Evolutionary conservation across 2,797 vertebrate species (phyloP).

Genomic region (Lophotriccus pileatus): DNA sequence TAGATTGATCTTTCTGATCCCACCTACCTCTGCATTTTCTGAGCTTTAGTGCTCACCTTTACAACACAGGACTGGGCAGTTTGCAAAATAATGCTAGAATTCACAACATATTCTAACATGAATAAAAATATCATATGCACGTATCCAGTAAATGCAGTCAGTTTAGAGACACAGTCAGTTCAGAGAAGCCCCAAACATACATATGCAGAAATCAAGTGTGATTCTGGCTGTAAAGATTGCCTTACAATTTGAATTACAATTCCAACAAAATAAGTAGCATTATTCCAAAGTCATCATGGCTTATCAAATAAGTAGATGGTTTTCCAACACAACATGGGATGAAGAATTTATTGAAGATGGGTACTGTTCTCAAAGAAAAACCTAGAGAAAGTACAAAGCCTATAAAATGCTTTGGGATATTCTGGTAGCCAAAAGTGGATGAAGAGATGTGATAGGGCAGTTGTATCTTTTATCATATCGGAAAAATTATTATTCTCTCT

Average conservation of each 20-base stretch:
- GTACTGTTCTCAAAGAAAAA: not conserved
- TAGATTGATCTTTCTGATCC: not conserved
- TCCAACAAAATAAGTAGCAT: not conserved
- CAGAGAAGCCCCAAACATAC: not conserved
- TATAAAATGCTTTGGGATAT: not conserved
- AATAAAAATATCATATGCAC: not conserved
- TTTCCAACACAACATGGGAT: not conserved
- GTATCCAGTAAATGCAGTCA: fast-evolving
- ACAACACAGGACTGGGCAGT: not conserved
- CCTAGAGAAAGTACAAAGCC: not conserved
- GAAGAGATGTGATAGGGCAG: not conserved
- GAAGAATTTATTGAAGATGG: not conserved
- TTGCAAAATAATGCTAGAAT: not conserved
- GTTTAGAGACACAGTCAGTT: not conserved
- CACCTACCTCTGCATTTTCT: not conserved
- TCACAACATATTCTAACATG: not conserved
- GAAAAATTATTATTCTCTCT: not conserved
- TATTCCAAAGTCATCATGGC: not conserved
- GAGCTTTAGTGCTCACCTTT: not conserved
- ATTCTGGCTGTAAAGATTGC: not conserved
- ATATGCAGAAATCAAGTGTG: not conserved
- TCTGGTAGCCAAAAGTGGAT: not conserved
- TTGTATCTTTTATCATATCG: not conserved
- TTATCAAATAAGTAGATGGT: not conserved
- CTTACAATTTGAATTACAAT: not conserved